A percentile compares a stretch with the other conserved stretches of the same genome.
phyloP scores from a whole-genome alignment of 53 echinoderm and acorn worm genomes.

The Pentamera pediparva region DNA sequence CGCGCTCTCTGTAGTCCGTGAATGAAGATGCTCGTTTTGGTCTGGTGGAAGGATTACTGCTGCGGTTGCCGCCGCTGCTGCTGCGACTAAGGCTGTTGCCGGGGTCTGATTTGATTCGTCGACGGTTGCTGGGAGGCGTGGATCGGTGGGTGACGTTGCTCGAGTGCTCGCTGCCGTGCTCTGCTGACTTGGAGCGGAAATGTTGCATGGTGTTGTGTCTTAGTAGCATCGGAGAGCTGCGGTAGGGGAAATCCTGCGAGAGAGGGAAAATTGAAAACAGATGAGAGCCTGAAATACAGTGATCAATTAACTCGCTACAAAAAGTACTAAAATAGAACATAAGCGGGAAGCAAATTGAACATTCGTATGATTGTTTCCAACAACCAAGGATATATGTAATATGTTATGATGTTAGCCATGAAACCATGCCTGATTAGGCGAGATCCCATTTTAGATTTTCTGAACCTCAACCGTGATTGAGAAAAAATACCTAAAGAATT shows the following conservation, averaged over 20 bases:
- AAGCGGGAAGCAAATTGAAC: no score
- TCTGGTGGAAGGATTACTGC: not conserved
- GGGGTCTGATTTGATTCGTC: slow-evolving; percentile 35
- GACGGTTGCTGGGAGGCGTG: slow-evolving; percentile 35
- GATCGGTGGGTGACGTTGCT: slow-evolving; percentile 19
- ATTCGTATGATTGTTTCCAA: no score
- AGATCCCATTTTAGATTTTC: no score
- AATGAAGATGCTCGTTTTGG: slow-evolving; percentile 22
- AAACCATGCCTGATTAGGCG: no score
- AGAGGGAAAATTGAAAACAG: not conserved
- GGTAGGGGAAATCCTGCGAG: not conserved
- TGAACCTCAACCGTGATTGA: no score
- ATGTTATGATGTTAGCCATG: no score
- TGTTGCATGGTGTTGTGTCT: not conserved
- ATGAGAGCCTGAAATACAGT: not conserved
- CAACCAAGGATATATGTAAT: no score
- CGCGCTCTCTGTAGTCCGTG: slow-evolving; percentile 23
- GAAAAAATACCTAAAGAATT: no score
- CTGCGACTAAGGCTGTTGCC: slow-evolving; percentile 15
- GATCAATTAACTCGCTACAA: no score
- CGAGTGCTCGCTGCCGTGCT: not conserved
- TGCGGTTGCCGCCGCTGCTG: no score
- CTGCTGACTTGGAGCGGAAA: slow-evolving; percentile 12
- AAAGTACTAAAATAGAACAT: no score
- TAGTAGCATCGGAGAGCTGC: slow-evolving; percentile 4